These are phyloP conservation scores for Scartelaos histophorus DNA, from an alignment of 2,113 vertebrate genomes.

Conservation along the genomic window DNA sequence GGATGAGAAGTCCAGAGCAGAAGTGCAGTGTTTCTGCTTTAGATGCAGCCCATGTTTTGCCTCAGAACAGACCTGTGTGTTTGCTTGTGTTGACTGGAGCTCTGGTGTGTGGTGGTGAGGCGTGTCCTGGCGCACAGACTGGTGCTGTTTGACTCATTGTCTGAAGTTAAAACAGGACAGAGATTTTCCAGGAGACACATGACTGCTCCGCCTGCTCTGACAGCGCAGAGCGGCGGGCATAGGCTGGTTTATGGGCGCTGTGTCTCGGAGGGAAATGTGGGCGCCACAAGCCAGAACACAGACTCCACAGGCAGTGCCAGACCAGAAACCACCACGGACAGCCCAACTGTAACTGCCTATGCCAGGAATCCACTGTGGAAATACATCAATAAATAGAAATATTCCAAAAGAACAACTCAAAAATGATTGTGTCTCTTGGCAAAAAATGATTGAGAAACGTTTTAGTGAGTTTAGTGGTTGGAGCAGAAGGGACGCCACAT, in stretches of 20 bases:
- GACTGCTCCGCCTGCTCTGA: slow-evolving; percentile 31
- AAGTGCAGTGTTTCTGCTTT: too few species aligned
- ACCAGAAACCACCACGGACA: slow-evolving; percentile 52
- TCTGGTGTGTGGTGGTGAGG: neutral
- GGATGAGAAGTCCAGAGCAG: too few species aligned
- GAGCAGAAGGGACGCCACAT: too few species aligned
- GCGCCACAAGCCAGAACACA: slow-evolving; percentile 42
- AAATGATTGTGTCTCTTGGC: neutral
- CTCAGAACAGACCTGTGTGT: neutral
- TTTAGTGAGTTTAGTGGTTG: too few species aligned
- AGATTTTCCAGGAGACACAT: slow-evolving; percentile 69
- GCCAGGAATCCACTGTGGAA: slow-evolving; percentile 40
- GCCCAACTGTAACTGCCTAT: slow-evolving; percentile 19
- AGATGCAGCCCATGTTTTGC: neutral
- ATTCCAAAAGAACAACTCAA: slow-evolving; percentile 10
- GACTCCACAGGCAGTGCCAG: slow-evolving; percentile 36
- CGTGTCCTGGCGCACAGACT: slow-evolving; percentile 38
- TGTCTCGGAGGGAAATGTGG: slow-evolving; percentile 65
- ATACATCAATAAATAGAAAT: slow-evolving; percentile 32
- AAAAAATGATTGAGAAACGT: too few species aligned
- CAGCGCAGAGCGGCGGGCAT: slow-evolving; percentile 33
- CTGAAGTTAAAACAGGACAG: slow-evolving; percentile 45
- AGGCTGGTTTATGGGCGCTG: slow-evolving; percentile 35
- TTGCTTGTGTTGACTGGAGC: slow-evolving; percentile 15
- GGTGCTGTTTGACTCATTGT: slow-evolving; percentile 55